Conservation (phyloP, 1,140 invertebrate genomes). For the Sinella curviseta region DNA sequence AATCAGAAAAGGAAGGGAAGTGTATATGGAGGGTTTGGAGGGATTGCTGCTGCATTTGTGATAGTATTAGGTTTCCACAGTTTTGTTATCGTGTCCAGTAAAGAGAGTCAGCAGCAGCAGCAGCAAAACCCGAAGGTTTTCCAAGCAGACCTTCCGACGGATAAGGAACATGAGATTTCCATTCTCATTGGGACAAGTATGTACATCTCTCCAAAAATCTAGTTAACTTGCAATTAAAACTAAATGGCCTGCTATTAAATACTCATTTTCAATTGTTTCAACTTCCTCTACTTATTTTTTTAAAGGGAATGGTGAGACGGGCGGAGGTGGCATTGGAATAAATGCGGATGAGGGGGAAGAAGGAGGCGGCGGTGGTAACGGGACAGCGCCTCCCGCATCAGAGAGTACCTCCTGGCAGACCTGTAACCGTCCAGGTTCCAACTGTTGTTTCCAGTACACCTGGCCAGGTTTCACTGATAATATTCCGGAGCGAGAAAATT, state of each 20-base stretch:
- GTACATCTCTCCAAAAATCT: neutral
- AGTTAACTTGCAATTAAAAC: too few relatives aligned
- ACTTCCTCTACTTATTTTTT: neutral
- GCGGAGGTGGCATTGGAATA: neutral
- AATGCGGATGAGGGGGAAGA: neutral
- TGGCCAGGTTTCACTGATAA: neutral
- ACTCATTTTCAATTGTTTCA: too few relatives aligned
- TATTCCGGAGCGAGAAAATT: neutral
- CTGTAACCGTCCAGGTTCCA: neutral
- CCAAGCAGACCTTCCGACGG: neutral
- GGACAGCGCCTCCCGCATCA: neutral
- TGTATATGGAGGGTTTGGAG: too few relatives aligned
- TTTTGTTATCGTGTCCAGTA: neutral
- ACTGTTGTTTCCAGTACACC: conserved; percentile 9
- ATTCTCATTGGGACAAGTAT: neutral
- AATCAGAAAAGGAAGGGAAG: too few relatives aligned
- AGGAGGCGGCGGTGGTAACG: neutral
- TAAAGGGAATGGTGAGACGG: neutral
- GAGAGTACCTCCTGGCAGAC: neutral
- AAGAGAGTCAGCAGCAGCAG: too few relatives aligned
- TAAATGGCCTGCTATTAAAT: too few relatives aligned
- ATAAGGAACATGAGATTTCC: neutral
- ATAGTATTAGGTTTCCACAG: too few relatives aligned
- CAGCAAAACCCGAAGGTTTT: neutral
- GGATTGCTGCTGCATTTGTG: too few relatives aligned